Evolutionary conservation across 2,888 invertebrate genomes (phyloP).

Genomic region (Philereme transversata): DNA sequence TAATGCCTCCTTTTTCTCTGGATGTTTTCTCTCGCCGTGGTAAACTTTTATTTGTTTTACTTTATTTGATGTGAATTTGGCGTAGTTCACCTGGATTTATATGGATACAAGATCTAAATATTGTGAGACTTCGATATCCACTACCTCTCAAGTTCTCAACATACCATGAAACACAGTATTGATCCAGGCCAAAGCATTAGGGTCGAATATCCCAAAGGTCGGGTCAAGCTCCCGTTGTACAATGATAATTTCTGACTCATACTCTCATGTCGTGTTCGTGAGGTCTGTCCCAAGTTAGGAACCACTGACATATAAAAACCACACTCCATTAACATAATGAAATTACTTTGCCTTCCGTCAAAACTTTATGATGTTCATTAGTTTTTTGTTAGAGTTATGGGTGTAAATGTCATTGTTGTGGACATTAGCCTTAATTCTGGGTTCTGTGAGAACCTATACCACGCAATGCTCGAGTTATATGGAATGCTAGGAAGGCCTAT

Average conservation of each 20-base stretch:
- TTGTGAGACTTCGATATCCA: neutral
- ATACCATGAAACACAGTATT: conserved; percentile 20
- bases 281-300: conserved; percentile 34
- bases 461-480: no score
- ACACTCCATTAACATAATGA: neutral
- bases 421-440: neutral
- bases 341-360: conserved; percentile 2
- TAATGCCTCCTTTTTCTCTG: no score
- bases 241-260: conserved; percentile 55
- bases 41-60: no score
- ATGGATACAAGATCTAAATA: no score
- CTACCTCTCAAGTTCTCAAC: conserved; percentile 1
- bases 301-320: conserved; percentile 2
- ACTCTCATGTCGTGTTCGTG: conserved; percentile 42
- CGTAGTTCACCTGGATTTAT: no score
- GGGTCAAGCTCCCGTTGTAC: conserved; percentile 45
- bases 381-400: conserved; percentile 16
- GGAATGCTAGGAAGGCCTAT: no score
- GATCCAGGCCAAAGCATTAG: conserved; percentile 35
- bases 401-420: neutral
- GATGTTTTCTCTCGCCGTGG: no score
- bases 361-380: conserved; percentile 9
- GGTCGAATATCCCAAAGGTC: conserved; percentile 50
- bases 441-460: no score
- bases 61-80: no score